A percentile compares a stretch with the other conserved stretches of the same genome.
These are phyloP conservation scores for Chrysocyon brachyurus DNA, from an alignment of 2,797 vertebrate genomes.

Conservation along the genomic window DNA sequence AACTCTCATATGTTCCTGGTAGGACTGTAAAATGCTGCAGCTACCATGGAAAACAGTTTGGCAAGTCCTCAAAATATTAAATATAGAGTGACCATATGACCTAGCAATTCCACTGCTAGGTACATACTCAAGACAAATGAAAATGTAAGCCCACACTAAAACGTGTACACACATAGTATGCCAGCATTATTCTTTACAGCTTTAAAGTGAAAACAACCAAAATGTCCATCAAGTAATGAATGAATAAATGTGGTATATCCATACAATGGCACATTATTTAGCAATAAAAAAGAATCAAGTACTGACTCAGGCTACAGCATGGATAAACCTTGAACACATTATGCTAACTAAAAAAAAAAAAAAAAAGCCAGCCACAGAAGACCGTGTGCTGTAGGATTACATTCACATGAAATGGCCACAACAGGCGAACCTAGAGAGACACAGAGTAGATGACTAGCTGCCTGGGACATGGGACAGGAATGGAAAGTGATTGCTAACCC, in stretches of 20 bases:
- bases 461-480: background rate
- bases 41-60: constrained; percentile 17
- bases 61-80: constrained; percentile 52
- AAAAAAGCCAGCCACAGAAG: constrained; percentile 50
- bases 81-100: background rate
- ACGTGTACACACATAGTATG: constrained; percentile 22
- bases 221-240: constrained; percentile 3
- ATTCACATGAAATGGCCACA: constrained; percentile 34
- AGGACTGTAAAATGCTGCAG: background rate
- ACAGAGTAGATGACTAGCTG: constrained; percentile 26
- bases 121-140: constrained; percentile 36
- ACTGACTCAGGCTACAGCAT: background rate
- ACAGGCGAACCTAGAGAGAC: background rate
- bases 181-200: constrained; percentile 12
- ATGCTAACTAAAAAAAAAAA: constrained; percentile 56
- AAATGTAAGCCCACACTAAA: constrained; percentile 18
- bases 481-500: background rate
- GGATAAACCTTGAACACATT: constrained; percentile 8
- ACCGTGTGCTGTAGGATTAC: background rate
- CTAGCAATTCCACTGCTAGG: background rate
- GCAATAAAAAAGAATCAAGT: constrained; percentile 3
- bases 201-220: constrained; percentile 7
- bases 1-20: background rate
- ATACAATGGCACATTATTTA: background rate
- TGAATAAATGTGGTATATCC: background rate